phyloP scores from a whole-genome alignment of 2,113 vertebrate genomes.

The Spermophilus dauricus region DNA sequence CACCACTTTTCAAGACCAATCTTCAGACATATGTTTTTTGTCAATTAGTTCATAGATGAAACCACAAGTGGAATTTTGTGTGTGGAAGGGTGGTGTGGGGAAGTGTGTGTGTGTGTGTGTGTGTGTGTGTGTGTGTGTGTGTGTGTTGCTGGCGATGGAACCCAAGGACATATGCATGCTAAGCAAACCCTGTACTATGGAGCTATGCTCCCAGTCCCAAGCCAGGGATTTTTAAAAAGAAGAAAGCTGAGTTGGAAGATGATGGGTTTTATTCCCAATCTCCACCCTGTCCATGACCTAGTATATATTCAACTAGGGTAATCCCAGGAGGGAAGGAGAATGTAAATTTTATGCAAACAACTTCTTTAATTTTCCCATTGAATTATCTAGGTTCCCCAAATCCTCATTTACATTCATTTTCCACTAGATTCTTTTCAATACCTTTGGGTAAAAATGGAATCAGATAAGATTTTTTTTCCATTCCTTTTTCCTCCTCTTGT shows the following conservation, averaged over 20 bases:
- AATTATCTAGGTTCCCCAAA: not conserved
- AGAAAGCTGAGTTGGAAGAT: not conserved
- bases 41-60: not conserved
- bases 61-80: not conserved
- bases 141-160: not conserved
- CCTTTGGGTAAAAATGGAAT: not conserved
- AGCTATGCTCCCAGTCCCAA: not conserved
- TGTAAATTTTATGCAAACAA: not conserved
- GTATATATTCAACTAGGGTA: not conserved
- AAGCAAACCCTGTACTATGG: not conserved
- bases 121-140: not conserved
- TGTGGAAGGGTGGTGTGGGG: no score
- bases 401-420: not conserved
- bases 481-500: not conserved
- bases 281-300: not conserved
- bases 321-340: not conserved
- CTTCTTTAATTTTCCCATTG: not conserved
- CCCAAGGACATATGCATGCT: not conserved
- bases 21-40: not conserved
- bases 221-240: conserved; percentile 13
- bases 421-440: not conserved
- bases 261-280: not conserved
- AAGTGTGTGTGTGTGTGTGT: no score
- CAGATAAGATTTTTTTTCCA: not conserved
- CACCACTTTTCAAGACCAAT: not conserved